These are phyloP conservation scores for Halictus ligatus DNA, from an alignment of 2,888 invertebrate genomes.

Conservation along the genomic window DNA sequence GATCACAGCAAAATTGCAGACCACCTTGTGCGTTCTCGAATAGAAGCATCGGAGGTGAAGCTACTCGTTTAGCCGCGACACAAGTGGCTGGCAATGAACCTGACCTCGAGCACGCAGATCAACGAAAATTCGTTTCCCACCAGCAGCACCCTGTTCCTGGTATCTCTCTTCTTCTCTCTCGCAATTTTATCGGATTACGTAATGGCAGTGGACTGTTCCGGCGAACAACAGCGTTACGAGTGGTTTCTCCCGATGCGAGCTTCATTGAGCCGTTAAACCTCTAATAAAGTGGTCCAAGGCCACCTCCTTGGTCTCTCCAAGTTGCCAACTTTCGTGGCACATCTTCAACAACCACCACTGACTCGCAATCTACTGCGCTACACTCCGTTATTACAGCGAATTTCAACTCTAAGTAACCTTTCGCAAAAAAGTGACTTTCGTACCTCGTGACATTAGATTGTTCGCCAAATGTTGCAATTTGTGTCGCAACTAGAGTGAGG, in stretches of 20 bases:
- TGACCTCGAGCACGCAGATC: slow-evolving; percentile 36
- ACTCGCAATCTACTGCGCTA: neutral
- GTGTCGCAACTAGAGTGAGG: too few relatives aligned
- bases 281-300: slow-evolving; percentile 6
- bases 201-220: neutral
- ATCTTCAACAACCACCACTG: neutral
- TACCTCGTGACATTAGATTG: neutral
- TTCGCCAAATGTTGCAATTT: neutral
- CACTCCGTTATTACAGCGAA: neutral
- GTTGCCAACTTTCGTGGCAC: neutral
- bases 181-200: slow-evolving; percentile 39
- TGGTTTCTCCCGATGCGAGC: neutral
- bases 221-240: slow-evolving; percentile 1
- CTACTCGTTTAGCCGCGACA: slow-evolving; percentile 24
- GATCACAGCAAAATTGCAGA: neutral
- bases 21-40: slow-evolving; percentile 6
- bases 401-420: neutral
- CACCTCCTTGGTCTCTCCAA: neutral
- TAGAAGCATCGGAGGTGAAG: neutral
- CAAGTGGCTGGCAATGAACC: slow-evolving; percentile 40
- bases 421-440: neutral
- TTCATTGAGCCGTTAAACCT: neutral
- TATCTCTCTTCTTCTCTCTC: slow-evolving; percentile 7
- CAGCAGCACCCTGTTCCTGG: slow-evolving; percentile 3
- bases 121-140: slow-evolving; percentile 23